Evolutionary conservation across 2,888 invertebrate species (phyloP), one percentile per base, ranked within the genome.

Genomic region (Chydorus sphaericus): DNA sequence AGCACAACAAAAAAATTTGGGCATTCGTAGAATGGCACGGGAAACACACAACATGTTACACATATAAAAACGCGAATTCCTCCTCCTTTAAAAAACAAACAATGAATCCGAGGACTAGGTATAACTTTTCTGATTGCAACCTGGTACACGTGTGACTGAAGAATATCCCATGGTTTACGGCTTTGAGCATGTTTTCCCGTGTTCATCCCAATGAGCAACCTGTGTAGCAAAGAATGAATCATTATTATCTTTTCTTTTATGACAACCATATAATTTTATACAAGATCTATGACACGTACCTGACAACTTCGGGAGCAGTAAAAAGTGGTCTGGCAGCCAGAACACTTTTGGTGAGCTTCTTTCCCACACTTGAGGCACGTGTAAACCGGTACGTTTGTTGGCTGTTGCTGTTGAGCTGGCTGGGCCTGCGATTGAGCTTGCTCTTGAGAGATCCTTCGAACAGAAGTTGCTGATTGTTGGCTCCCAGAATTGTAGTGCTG

Each of bases 151-250:
- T n/a, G n/a, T n/a, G n/a, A n/a, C n/a, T n/a, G n/a, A n/a, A n/a
- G n/a, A n/a, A n/a, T n/a, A n/a, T n/a, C n/a, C n/a, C n/a, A n/a
- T n/a, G n/a, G n/a, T n/a, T n/a, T n/a, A n/a, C n/a, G n/a, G 44
- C 28, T 44, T 44, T 26, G 44, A 44, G 44, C 44, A 44, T 16
- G 44, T 44, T 14, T 44, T 44, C 1, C 44, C 44, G 28, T 44
- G 44, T 44, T 44, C 44, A 44, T 44, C 44, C 44, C 44, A 44
- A 23, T 44, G 44, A 11, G 44, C 44, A 4, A 44, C 44, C 44
- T 44, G 20, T 8, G 28, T 26, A 33, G 14, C 33, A 33, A 10
- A 14, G n/a, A 11, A 28, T 23, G 4, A 26, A 14, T 8, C 28
- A 5, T 11, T 11, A 23, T 3, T 4, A 23, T 2, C 10, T 26